These are phyloP conservation scores for Melitaea athalia DNA, from an alignment of 2,888 invertebrate species.

Conservation along the genomic window DNA sequence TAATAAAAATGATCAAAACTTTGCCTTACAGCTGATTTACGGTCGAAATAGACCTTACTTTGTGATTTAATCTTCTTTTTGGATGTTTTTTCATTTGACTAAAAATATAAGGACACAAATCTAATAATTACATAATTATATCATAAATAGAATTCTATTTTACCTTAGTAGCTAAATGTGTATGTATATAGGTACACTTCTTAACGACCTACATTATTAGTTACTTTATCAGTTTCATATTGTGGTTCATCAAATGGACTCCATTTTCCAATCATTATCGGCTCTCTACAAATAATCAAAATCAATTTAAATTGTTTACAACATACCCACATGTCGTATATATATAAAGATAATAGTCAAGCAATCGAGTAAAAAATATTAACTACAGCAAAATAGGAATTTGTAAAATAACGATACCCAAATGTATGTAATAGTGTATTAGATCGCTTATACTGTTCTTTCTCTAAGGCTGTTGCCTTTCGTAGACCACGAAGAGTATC, in stretches of 20 bases:
- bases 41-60: conserved; percentile 57
- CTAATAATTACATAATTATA: no score
- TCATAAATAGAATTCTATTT: no score
- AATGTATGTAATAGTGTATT: conserved; percentile 57
- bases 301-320: no score
- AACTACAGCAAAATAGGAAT: not conserved
- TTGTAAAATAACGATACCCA: conserved; percentile 50
- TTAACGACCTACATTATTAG: conserved; percentile 46
- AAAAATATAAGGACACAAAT: no score
- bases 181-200: not conserved
- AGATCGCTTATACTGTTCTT: conserved; percentile 54
- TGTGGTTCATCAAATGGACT: conserved; percentile 55
- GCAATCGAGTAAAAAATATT: not conserved
- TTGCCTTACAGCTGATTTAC: conserved; percentile 37
- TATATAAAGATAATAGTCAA: not conserved
- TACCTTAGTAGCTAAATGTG: no score
- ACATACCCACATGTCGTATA: not conserved
- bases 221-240: conserved; percentile 34
- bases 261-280: conserved; percentile 64
- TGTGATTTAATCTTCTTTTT: conserved; percentile 35
- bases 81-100: conserved; percentile 39
- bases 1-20: conserved; percentile 48
- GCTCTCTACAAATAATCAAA: conserved; percentile 51
- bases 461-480: conserved; percentile 67
- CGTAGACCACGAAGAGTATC: conserved; percentile 79